These are phyloP conservation scores for Apis cerana DNA, from an alignment of 1,140 invertebrate genomes.

Conservation along the genomic window DNA sequence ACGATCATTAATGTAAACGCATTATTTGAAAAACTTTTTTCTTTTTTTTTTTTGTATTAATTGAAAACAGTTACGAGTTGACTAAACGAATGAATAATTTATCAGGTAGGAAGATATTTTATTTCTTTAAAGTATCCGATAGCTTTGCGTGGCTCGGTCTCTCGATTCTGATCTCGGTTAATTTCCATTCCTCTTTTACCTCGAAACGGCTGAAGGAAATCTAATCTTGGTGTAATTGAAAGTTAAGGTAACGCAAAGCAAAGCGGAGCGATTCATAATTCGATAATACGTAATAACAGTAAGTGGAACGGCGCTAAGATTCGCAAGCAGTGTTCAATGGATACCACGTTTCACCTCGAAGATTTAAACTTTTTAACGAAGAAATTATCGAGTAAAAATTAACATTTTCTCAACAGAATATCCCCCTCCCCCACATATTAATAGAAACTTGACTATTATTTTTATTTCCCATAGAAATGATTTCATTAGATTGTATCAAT, in stretches of 20 bases:
- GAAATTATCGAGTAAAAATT: neutral
- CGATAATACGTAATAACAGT: neutral
- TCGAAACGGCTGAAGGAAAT: constrained; percentile 1
- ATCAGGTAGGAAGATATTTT: neutral
- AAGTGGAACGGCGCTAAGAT: neutral
- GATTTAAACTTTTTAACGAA: neutral
- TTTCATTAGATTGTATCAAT: no score
- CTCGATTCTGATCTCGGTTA: constrained; percentile 9
- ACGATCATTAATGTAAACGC: no score
- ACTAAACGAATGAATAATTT: neutral
- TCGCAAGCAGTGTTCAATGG: neutral
- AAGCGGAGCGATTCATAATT: constrained; percentile 14
- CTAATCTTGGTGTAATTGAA: constrained; percentile 11
- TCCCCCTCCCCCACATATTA: neutral
- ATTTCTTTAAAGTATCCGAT: neutral
- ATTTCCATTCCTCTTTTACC: constrained; percentile 12
- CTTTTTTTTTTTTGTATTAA: neutral
- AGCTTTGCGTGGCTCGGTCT: neutral
- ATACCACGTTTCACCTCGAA: neutral
- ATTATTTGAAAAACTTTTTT: neutral
- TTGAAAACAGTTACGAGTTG: neutral
- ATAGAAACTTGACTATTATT: neutral
- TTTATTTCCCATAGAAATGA: no score
- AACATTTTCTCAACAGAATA: neutral
- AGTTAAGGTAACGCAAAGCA: constrained; percentile 15